Percentiles rank a stretch among this genome's conserved stretches.
Evolutionary conservation across 1,140 invertebrate species (phyloP).

Genomic region (Colletes gigas): DNA sequence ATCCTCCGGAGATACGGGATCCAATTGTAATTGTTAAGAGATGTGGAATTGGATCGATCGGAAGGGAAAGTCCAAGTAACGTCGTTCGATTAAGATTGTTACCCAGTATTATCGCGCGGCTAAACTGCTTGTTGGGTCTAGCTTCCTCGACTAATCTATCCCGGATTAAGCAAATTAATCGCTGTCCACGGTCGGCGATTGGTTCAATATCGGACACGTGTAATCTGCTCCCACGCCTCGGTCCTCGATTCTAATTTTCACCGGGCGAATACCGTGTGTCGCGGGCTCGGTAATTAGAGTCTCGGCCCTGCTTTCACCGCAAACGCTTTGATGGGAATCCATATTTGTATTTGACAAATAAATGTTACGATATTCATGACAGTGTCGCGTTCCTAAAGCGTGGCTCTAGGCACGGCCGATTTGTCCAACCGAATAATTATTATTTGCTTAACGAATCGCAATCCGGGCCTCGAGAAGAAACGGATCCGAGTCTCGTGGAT

Average conservation of each 20-base stretch:
- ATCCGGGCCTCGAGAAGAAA: neutral
- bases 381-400: no score
- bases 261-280: neutral
- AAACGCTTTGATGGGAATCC: constrained; percentile 36
- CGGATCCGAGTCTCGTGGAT: no score
- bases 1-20: neutral
- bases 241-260: constrained; percentile 33
- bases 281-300: constrained; percentile 33
- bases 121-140: neutral
- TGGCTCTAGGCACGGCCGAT: neutral
- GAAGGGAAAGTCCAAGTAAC: constrained; percentile 10
- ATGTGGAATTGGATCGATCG: neutral
- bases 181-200: constrained; percentile 16
- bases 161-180: constrained; percentile 51
- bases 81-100: constrained; percentile 42
- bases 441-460: neutral
- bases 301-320: constrained; percentile 11
- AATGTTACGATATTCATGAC: constrained; percentile 42
- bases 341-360: constrained; percentile 56
- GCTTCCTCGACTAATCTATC: constrained; percentile 28
- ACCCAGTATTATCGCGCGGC: constrained; percentile 21
- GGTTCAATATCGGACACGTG: constrained; percentile 46
- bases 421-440: constrained; percentile 2
- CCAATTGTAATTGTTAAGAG: constrained; percentile 3
- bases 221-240: constrained; percentile 9